Conservation (phyloP, 2,113 vertebrate species). For the Hemiscyllium ocellatum region DNA sequence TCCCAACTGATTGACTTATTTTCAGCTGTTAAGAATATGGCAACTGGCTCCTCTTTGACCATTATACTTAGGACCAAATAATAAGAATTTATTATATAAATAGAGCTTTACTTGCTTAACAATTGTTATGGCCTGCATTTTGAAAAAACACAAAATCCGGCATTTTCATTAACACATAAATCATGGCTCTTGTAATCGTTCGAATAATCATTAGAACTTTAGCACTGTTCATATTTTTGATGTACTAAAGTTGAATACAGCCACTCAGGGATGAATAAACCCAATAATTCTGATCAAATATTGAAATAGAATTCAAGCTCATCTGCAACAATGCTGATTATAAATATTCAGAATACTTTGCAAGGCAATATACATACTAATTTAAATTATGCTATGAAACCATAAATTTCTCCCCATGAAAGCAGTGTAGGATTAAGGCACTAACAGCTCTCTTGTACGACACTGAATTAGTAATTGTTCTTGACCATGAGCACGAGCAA, state of each 20-base stretch:
- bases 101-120: neutral
- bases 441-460: neutral
- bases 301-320: neutral
- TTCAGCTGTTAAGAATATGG: neutral
- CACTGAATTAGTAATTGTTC: neutral
- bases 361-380: neutral
- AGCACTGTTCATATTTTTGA: neutral
- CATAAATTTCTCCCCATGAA: neutral
- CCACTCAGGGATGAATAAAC: neutral
- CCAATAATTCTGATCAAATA: neutral
- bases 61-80: neutral
- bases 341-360: neutral
- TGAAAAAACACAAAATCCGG: neutral
- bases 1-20: conserved; percentile 21
- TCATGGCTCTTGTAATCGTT: neutral
- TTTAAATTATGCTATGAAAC: neutral
- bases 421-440: neutral
- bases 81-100: neutral
- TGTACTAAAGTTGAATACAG: neutral
- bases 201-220: neutral
- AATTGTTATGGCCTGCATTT: neutral
- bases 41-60: neutral
- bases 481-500: neutral
- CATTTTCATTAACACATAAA: neutral
- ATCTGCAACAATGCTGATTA: neutral